phyloP scores from a whole-genome alignment of 2,797 vertebrate genomes.

The Tragopan temminckii region DNA sequence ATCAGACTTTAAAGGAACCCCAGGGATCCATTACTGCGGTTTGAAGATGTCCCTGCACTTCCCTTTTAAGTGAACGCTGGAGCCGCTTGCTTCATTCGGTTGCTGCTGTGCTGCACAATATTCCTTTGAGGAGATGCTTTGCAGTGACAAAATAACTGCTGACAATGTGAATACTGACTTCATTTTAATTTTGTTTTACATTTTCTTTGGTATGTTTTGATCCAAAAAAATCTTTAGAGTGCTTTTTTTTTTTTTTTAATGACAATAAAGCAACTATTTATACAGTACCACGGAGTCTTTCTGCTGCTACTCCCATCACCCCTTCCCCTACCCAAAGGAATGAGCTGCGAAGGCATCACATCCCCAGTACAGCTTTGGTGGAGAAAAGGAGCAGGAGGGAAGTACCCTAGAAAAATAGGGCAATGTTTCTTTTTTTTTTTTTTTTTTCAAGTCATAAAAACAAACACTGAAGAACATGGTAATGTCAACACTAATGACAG shows the following conservation, averaged over 20 bases:
- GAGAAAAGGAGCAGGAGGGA: not conserved
- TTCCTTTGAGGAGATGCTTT: conserved; percentile 76
- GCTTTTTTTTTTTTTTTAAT: conserved; percentile 34
- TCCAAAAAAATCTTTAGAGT: conserved; percentile 57
- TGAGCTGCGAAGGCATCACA: not conserved
- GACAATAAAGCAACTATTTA: conserved; percentile 71
- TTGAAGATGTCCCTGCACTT: conserved; percentile 77
- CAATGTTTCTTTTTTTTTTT: not conserved
- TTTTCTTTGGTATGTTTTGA: conserved; percentile 69
- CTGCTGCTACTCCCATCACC: not conserved
- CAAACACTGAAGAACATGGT: not conserved
- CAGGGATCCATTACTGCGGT: conserved; percentile 75
- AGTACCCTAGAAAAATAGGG: conserved; percentile 23
- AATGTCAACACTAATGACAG: not conserved
- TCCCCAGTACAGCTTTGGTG: not conserved
- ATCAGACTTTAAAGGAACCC: conserved; percentile 69
- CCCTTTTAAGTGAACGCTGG: conserved; percentile 64
- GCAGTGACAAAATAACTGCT: conserved; percentile 78
- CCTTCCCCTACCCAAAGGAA: not conserved
- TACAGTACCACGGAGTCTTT: not conserved
- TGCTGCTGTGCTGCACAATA: conserved; percentile 68
- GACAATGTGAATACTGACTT: conserved; percentile 71
- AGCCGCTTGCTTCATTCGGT: conserved; percentile 56
- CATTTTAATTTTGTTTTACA: conserved; percentile 79
- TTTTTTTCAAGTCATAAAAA: not conserved